Evolutionary conservation across 2,888 invertebrate species (phyloP).

Genomic region (Sialis fuliginosa): DNA sequence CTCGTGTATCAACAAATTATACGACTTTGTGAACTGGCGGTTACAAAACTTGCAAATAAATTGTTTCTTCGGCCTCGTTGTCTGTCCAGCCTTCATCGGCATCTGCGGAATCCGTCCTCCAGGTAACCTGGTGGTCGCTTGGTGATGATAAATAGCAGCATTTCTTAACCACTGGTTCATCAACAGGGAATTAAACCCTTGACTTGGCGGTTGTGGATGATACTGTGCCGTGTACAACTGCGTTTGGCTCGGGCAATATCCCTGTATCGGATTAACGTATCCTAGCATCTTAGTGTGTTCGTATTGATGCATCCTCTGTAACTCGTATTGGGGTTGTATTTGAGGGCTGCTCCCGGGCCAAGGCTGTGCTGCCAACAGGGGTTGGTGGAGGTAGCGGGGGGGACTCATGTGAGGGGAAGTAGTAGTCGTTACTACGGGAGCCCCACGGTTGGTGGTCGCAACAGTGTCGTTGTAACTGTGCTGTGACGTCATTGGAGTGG

Average conservation of each 20-base stretch:
- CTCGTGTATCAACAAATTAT: slow-evolving; percentile 94
- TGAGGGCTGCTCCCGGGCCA: slow-evolving; percentile 19
- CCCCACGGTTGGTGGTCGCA: slow-evolving; percentile 13
- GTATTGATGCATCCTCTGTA: background rate
- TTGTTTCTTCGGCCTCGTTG: slow-evolving; percentile 52
- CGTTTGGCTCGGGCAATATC: background rate
- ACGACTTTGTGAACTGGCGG: slow-evolving; percentile 93
- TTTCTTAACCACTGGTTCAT: slow-evolving; percentile 61
- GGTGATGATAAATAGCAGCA: slow-evolving; percentile 48
- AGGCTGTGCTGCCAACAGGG: slow-evolving; percentile 21
- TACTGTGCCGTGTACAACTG: background rate
- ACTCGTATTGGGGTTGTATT: slow-evolving; percentile 21
- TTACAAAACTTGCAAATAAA: slow-evolving; percentile 97
- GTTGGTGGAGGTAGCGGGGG: slow-evolving; percentile 25
- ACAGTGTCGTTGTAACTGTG: slow-evolving; percentile 14
- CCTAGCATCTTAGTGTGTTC: slow-evolving; percentile 20
- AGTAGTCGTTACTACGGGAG: slow-evolving; percentile 12
- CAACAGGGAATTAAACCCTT: slow-evolving; percentile 31
- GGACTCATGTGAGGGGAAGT: slow-evolving; percentile 13
- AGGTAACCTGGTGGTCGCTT: slow-evolving; percentile 31
- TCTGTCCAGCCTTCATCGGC: slow-evolving; percentile 26
- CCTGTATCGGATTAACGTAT: background rate
- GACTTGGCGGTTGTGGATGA: slow-evolving; percentile 8
- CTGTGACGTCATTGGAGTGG: slow-evolving; percentile 1
- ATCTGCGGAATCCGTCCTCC: slow-evolving; percentile 36